phyloP scores from a whole-genome alignment of 2,797 vertebrate species.

The Bucorvus abyssinicus region DNA sequence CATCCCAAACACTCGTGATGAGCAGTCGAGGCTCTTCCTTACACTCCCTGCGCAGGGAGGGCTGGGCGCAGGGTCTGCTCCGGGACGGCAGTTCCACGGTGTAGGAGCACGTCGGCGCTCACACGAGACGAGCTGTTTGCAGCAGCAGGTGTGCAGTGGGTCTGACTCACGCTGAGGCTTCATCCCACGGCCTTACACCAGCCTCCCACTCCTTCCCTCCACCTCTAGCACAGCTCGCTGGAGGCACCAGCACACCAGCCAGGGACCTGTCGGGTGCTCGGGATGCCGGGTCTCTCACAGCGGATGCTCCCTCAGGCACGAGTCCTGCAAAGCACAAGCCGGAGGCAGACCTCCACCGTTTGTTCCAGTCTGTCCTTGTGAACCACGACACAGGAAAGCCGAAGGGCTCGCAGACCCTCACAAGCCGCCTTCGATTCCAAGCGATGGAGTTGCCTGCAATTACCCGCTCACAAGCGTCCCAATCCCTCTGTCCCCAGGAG shows the following conservation, averaged over 20 bases:
- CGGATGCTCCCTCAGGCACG: not conserved
- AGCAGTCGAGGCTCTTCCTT: not conserved
- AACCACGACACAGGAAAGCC: not conserved
- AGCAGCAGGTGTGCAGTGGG: not conserved
- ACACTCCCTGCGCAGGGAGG: not conserved
- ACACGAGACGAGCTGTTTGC: not conserved
- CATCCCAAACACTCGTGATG: accelerated
- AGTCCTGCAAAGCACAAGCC: not conserved
- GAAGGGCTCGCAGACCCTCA: not conserved
- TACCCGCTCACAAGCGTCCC: not conserved
- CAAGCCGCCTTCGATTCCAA: not conserved
- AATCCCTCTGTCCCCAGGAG: not conserved
- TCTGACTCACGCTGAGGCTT: not conserved
- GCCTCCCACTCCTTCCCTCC: not conserved
- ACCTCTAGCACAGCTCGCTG: not conserved
- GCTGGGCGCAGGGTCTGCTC: not conserved
- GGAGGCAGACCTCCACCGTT: not conserved
- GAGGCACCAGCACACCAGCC: not conserved
- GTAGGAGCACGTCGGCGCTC: accelerated
- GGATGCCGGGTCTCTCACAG: accelerated
- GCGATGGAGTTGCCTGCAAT: not conserved
- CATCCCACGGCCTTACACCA: not conserved
- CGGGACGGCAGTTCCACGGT: accelerated
- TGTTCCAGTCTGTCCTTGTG: not conserved
- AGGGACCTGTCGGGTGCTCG: not conserved